Base-by-base conservation (phyloP, 2,113 vertebrate genomes). In the Thamnophis sirtalis region DNA sequence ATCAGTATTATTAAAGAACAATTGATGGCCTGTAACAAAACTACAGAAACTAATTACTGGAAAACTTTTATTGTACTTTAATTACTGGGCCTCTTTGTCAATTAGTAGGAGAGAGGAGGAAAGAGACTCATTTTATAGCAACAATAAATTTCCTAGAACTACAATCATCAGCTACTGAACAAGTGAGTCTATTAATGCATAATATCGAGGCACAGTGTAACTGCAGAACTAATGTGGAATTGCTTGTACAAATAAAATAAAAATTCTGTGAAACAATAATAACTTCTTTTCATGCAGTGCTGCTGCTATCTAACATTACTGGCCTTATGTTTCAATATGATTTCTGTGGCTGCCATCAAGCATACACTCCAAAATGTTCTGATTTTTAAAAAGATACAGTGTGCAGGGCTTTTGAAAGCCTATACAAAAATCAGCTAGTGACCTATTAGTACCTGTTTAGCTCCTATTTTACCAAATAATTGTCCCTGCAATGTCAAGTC, bases 21-120 rank as follows among this genome's bases (percentile, higher is more conserved):
- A 97, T 97, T 98, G 98, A 98, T 98, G 98, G 98, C 98, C 97
- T 98, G 98, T 95, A 98, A 97, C 97, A 96, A 95, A 96, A 96
- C 97, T 98, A 97, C 96, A 96, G 97, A 97, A 96, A 96, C 97
- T 98, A 98, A 98, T 98, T 98, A 97, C 95, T 93, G 95, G 93
- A 95, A 97, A 96, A 96, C 95, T 97, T 96, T 96, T 96, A 97
- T 96, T 96, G 97, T 94, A 96, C 92, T 97, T 98, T 98, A 98
- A 98, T 98, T 97, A 97, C 97, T 97, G 97, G 97, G 98, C 97
- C 97, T 97, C 97, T 98, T 97, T 96, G 94, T 95, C 97, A 97
- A 98, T 98, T 97, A 97, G 96, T 95, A 96, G 95, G 96, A 97
- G 96, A 97, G 97, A 96, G 95, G 92, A 96, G 96, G 96, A 96